Base-by-base conservation (phyloP, 2,113 vertebrate species). In the Cyphomyrus discorhynchus region DNA sequence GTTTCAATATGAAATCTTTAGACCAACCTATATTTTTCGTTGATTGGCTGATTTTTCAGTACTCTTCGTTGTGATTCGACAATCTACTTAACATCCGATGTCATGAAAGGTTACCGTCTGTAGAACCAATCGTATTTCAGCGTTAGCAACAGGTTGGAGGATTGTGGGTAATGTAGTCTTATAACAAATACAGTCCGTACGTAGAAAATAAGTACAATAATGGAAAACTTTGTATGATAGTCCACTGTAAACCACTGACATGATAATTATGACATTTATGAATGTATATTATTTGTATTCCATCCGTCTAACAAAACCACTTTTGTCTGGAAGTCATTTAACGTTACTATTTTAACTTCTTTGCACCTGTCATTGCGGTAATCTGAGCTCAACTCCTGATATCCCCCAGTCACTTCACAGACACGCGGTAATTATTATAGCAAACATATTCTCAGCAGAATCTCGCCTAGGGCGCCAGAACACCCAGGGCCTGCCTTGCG, bases 151-250 rank as follows among this genome's bases (percentile, higher is more conserved):
- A 89, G 3, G 9, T 84, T 3, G 8, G 3, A 83, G 31, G 52
- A 17, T 62, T 46, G 19, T 89, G 88, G 88, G 88, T 84, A 84
- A 52, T 89, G 52, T 45, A 89, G 88, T 89, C 24, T n/a, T 58
- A 24, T 3, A 9, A 19, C 49, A 53, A 86, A 53, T 52, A 86
- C 9, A 21, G 1, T 8, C 31, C 70, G 31, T 17, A 77, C 42
- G 8, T 80, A 80, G 39, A 83, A 24, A 56, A 56, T 56, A 56
- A 56, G 19, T 56, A 56, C 19, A 46, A 24, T 42, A 46, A 83
- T 27, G 58, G 35, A 46, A 24, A 83, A 45, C 19, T 42, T 45
- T 83, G 13, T 83, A 83, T 83, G 31, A 46, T 83, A 83, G 31
- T 21, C 45, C 80, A 83, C 17, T 47, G 10, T 39, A 77, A 77